Evolutionary conservation across 2,888 invertebrate genomes (phyloP).

Genomic region (Tetheella fluctuosa): DNA sequence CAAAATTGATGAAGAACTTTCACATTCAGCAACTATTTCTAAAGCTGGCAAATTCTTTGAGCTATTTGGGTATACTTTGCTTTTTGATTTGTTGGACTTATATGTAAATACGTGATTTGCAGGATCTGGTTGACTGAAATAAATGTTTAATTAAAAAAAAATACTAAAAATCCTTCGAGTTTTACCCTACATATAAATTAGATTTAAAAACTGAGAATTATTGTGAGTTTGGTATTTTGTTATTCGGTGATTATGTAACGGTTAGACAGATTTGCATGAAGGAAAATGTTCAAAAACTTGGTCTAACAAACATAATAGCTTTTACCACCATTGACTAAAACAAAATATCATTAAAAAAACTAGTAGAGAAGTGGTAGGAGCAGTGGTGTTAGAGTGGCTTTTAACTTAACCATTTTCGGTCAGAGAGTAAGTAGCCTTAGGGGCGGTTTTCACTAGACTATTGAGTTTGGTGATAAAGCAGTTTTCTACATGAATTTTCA

Average conservation of each 20-base stretch:
- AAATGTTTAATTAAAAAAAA: conserved; percentile 7
- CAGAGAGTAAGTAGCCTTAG: too few relatives aligned
- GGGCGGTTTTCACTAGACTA: background rate
- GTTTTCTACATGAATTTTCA: background rate
- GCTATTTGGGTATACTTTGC: conserved; percentile 45
- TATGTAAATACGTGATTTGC: background rate
- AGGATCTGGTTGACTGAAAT: conserved; percentile 37
- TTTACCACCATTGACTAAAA: too few relatives aligned
- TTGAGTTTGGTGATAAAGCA: background rate
- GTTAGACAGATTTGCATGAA: too few relatives aligned
- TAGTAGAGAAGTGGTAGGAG: background rate
- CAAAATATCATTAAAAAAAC: too few relatives aligned
- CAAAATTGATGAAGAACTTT: conserved; percentile 39
- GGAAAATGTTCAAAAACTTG: too few relatives aligned
- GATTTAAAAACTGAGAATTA: too few relatives aligned
- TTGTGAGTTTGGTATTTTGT: too few relatives aligned
- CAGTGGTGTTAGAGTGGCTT: background rate
- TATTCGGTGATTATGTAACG: too few relatives aligned
- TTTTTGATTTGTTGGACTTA: conserved; percentile 28
- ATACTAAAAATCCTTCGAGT: too few relatives aligned
- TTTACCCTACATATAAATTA: too few relatives aligned
- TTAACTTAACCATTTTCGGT: background rate
- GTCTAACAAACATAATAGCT: too few relatives aligned
- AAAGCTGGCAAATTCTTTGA: conserved; percentile 45
- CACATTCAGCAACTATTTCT: conserved; percentile 49